Evolutionary conservation across 2,113 vertebrate species (phyloP), one percentile per base, ranked within the genome.

Genomic region (Bambusicola thoracicus): DNA sequence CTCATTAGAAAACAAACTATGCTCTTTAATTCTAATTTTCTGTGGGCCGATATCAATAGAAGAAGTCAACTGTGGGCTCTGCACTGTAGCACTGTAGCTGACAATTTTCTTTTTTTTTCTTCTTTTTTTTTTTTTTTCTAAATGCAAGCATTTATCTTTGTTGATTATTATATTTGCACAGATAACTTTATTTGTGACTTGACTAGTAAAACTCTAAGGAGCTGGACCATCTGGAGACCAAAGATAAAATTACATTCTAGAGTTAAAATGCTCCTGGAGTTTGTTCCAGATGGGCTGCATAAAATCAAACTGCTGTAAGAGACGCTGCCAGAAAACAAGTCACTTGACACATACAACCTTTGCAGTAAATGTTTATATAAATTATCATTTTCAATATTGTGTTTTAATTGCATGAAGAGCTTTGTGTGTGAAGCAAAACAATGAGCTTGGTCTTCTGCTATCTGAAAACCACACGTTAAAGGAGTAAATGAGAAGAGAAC

Each of bases 121-220:
- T n/a, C 69, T 30, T 78, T 73, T 81, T 55, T 73, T 58, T 51
- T 24, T 74, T 30, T 78, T 73, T 74, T 81, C n/a, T 67, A 62
- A 89, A 88, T 72, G 58, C 17, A 72, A 90, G 58, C 27, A 38
- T 17, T 88, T 81, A 53, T 58, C 65, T 77, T 58, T 75, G 62
- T 51, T 82, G 85, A 79, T 82, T 82, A 88, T 83, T 94, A 63
- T 85, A 85, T 94, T 85, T 91, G 38, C 76, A 80, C 22, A 92
- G 85, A 72, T 76, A 89, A 89, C 81, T 92, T 66, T 79, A 80
- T 95, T 85, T 91, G 72, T 63, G 75, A 90, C 72, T 90, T 87
- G 53, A 75, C 84, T 93, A 44, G 79, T 58, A 85, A 94, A 92
- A 81, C 62, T 93, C 91, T 34, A 81, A 94, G 87, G 73, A 95